Base-by-base conservation (phyloP, 2,113 vertebrate species). In the Butastur rufipennis region DNA sequence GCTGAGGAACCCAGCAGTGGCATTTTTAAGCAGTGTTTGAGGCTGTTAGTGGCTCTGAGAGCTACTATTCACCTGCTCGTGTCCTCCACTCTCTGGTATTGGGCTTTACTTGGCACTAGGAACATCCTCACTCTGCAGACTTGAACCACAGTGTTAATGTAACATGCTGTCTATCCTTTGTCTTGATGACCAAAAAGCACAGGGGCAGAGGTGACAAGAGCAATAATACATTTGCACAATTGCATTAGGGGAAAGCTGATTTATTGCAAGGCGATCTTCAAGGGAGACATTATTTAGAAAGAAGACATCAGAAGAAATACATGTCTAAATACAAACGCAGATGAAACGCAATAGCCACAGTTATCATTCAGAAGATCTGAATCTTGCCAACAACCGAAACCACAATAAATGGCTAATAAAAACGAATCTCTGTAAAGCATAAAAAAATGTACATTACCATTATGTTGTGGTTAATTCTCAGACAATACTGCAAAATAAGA, bases 331-430 rank as follows among this genome's bases (percentile, higher is more conserved):
- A n/a, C 91, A 92, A 86, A 71, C 0, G 8, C 72, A 91, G 59
- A 68, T 58, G 89, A 95, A 91, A 95, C 27, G 38, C 19, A 55
- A 93, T 13, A 95, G 50, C 55, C 62, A 15, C 47, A 45, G 81
- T 84, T 92, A 61, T 83, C 75, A 38, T 32, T n/a, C 70, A 68
- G 43, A 36, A 40, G 55, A 61, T 78, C 86, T 90, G 88, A 94
- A 66, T 48, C 89, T 94, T 74, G 92, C 84, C 94, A 88, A 86
- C 31, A 63, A 40, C 81, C 15, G 74, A 86, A 97, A 86, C 94
- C 94, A 95, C 95, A 97, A 80, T 71, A 97, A 95, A 94, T 47
- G 89, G 86, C 89, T 91, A 82, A 93, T 97, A 97, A 97, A 98
- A 98, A 65, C 2, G 63, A 95, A 96, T 87, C 95, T 96, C 83